Base-by-base conservation (phyloP, 1,140 invertebrate species). In the Drosophila hydei region DNA sequence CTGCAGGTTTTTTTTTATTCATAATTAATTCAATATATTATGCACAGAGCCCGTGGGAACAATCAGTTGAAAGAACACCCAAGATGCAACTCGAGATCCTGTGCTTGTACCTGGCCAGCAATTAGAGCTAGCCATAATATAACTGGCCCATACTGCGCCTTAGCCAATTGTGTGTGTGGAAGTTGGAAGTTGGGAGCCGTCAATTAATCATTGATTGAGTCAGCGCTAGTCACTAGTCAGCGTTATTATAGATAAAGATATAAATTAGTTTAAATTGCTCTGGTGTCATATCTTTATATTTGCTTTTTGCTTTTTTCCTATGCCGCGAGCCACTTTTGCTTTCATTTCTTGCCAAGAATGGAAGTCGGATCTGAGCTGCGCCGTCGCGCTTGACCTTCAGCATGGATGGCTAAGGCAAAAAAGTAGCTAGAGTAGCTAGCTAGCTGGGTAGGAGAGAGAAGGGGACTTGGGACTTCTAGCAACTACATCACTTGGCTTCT, bases 331-430 rank as follows among this genome's bases (percentile, higher is more conserved):
- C n/a, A 58, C 55, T 75, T 72, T 77, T 87, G 77, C 81, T 80
- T 80, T 85, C 81, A 62, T 87, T 77, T 62, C 18, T 38, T 73
- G 65, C 42, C 81, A 59, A 75, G 77, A 77, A 74, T 80, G 69
- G 61, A 52, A 70, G 40, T 61, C 25, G 52, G 51, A 23, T 27
- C 48, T 75, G 75, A 75, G 69, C 68, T 79, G 64, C 69, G 45
- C 51, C 69, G 64, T 30, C 62, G 81, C 45, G 81, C 81, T 85
- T 85, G 81, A 85, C 81, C 81, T 87, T 87, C 83, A 42, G 16
- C 23, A 43, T 36, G 54, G 69, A 65, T 52, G 70, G 70, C 42
- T 45, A 43, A 56, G 47, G 43, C 33, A 71, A 45, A 58, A 51
- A 64, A 70, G 38, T 40, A 4, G 9, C 47, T 64, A 59, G 45